Evolutionary conservation across 2,888 invertebrate genomes (phyloP), one percentile per base, ranked within the genome.

Genomic region (Crioceris asparagi): DNA sequence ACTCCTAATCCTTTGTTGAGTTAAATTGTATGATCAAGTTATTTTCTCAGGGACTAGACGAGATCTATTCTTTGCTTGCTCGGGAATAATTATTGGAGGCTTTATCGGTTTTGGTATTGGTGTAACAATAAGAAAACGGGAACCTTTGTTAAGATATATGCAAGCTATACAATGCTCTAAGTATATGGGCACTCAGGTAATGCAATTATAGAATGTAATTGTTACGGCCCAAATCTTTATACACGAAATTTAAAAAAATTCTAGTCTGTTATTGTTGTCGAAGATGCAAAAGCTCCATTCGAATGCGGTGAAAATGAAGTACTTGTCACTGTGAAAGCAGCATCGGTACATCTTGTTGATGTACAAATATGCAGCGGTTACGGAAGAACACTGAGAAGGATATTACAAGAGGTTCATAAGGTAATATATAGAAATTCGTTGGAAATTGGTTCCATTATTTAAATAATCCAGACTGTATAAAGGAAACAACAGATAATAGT

Each of bases 311-410:
- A 70, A 1, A 66, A 74, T 52, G 73, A 76, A 41, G 60, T 77
- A 32, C 54, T 77, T 38, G 65, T 78, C 26, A 70, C 72, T 63
- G 76, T 77, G 2, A 73, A 72, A 58, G 74, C 76, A 31, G 70
- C 71, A 8, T 72, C 75, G 3, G 60, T 78, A 15, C 72, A 76
- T 48, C 54, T 67, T 29, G 59, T 76, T 17, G 78, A 78, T 56
- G 63, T 70, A 21, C 67, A 70, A 56, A 72, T 78, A 48, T 71
- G 72, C 46, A 57, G 52, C 31, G 77, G 77, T n/a, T 76, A 77
- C 51, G 63, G 63, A 4, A 49, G 51, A 38, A 54, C 49, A 30
- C 42, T 62, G 18, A 49, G 65, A 36, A 48, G 44, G 42, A 50
- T 61, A 31, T 45, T 63, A 31, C 47, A 52, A 25, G 53, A 43